phyloP scores from a whole-genome alignment of 2,888 invertebrate species.

The Oscheius sp. region DNA sequence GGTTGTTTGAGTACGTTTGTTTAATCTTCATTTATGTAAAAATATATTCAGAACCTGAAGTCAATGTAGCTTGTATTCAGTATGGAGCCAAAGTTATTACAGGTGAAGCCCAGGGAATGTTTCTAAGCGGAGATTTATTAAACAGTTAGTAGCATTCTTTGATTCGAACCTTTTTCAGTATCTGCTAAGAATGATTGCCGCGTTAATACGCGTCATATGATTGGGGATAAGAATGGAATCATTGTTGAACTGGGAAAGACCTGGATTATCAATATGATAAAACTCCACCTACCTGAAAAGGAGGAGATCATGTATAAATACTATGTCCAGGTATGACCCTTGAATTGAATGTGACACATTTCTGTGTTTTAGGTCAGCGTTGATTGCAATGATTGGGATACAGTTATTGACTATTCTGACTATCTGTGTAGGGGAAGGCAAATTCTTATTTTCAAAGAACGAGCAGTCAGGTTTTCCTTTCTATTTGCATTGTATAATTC shows the following conservation, averaged over 20 bases:
- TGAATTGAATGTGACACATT: neutral
- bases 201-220: slow-evolving; percentile 69
- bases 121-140: slow-evolving; percentile 12
- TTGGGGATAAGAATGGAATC: slow-evolving; percentile 74
- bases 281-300: slow-evolving; percentile 91
- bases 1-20: slow-evolving; percentile 54
- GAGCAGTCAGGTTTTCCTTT: slow-evolving; percentile 80
- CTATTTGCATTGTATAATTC: slow-evolving; percentile 69
- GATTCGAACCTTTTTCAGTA: neutral
- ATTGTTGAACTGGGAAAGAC: slow-evolving; percentile 71
- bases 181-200: neutral
- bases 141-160: neutral
- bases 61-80: slow-evolving; percentile 86
- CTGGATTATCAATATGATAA: slow-evolving; percentile 91
- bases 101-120: slow-evolving; percentile 81
- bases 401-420: slow-evolving; percentile 88
- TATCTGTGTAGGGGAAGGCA: slow-evolving; percentile 97
- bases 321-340: slow-evolving; percentile 73
- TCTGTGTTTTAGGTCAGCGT: neutral
- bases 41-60: slow-evolving; percentile 80
- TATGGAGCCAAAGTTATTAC: slow-evolving; percentile 86
- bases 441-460: slow-evolving; percentile 86
- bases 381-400: slow-evolving; percentile 78
- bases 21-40: neutral
- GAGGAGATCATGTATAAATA: slow-evolving; percentile 90